phyloP scores from a whole-genome alignment of 2,797 vertebrate genomes.

The Sebastes cheni region DNA sequence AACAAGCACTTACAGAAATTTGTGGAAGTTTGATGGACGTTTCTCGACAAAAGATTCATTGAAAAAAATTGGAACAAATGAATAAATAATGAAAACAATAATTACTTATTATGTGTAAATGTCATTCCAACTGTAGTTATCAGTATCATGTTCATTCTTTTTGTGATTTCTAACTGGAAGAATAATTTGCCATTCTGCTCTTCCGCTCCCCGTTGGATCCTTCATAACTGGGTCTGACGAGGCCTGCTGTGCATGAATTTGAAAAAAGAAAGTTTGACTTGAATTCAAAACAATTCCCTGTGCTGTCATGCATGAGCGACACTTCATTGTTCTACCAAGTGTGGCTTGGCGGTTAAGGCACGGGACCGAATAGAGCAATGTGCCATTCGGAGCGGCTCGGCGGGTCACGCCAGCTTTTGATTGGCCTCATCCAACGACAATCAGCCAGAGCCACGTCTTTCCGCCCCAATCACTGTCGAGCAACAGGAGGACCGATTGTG shows the following conservation, averaged over 20 bases:
- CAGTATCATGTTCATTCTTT: not conserved
- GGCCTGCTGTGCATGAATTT: conserved; percentile 32
- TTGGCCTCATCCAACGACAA: conserved; percentile 61
- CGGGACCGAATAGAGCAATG: conserved; percentile 2
- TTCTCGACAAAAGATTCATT: not conserved
- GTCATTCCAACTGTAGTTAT: conserved; percentile 6
- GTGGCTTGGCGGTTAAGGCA: conserved; percentile 36
- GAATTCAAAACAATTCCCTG: conserved; percentile 59
- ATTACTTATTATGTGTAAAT: not conserved
- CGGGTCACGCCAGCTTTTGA: conserved; percentile 42
- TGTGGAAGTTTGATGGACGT: not conserved
- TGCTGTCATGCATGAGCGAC: conserved; percentile 48
- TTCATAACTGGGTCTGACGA: conserved; percentile 26
- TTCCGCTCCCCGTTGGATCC: conserved; percentile 13
- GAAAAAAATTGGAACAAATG: not conserved
- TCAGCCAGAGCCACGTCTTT: conserved; percentile 46
- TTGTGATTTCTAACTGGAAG: conserved; percentile 7
- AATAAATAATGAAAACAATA: not conserved
- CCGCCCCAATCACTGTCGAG: conserved; percentile 52
- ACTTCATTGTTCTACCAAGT: conserved; percentile 49
- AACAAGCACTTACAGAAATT: not conserved
- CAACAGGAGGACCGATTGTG: conserved; percentile 61
- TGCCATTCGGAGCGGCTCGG: conserved; percentile 26
- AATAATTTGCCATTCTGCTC: conserved; percentile 8
- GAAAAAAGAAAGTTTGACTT: conserved; percentile 55